Evolutionary conservation across 2,888 invertebrate genomes (phyloP), one percentile per base, ranked within the genome.

Genomic region (Laothoe populi): DNA sequence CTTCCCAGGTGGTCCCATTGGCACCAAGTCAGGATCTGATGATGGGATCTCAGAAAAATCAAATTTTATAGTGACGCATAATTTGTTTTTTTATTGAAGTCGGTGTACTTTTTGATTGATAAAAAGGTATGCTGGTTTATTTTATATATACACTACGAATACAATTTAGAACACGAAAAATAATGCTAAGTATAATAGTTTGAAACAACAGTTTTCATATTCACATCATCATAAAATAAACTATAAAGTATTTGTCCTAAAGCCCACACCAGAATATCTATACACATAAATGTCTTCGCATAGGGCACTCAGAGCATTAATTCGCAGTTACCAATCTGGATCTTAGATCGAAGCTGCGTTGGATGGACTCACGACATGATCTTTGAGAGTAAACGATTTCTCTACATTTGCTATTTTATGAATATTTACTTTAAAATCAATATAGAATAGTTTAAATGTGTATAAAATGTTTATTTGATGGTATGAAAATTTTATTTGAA

Each of bases 241-340:
- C 31, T 24, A 31, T 31, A 53, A 53, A 31, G 49, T 31, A 16
- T 31, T n/a, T 26, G 26, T 24, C 13, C 24, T 49, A 26, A 49
- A 49, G 24, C 49, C 5, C 16, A 24, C 48, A 48, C 16, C 31
- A 53, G 8, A 35, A 16, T 31, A 31, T 10, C 35, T 53, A 11
- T 13, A 31, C 16, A 35, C 19, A 53, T 53, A 53, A 53, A 19
- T 35, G 4, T 35, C 31, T 19, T 19, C 53, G 10, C 35, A 53
- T 53, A 53, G 31, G 35, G 53, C 16, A 49, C 35, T 19, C 11
- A 35, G 19, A 40, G 40, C 48, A 42, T 61, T 26, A 42, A 53
- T 53, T 19, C 42, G 19, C 21, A 61, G 31, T 61, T 46, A 57
- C 46, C 60, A 62, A 64, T 60, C 62, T 62, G 59, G 64, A 64